Percentiles rank a stretch among this genome's conserved stretches.
Evolutionary conservation across 2,797 vertebrate species (phyloP).

Genomic region (Potorous gilbertii): DNA sequence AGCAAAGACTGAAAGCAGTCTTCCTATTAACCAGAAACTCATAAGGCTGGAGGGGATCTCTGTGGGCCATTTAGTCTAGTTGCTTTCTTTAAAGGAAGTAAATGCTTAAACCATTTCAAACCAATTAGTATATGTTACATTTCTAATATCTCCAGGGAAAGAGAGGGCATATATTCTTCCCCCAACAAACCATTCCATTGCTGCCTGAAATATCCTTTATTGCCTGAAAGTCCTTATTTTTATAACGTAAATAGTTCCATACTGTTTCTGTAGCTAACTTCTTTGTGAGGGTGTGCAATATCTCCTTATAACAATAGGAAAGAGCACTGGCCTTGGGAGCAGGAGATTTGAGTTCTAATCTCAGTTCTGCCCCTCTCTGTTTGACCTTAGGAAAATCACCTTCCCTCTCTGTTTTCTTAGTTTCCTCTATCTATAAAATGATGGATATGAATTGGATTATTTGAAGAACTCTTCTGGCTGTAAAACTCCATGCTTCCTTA

Average conservation of each 20-base stretch:
- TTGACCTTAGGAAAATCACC: not conserved
- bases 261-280: not conserved
- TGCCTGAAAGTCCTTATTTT: not conserved
- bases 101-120: not conserved
- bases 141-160: not conserved
- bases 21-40: not conserved
- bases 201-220: not conserved
- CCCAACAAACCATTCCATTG: not conserved
- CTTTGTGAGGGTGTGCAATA: not conserved
- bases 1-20: not conserved
- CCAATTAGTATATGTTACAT: not conserved
- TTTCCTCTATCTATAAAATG: not conserved
- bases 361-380: not conserved
- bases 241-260: not conserved
- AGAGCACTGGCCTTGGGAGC: not conserved
- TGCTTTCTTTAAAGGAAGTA: conserved; percentile 8
- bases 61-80: not conserved
- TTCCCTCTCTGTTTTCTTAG: not conserved
- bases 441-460: conserved; percentile 20
- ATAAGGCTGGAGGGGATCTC: not conserved
- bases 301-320: not conserved
- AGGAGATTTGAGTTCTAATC: not conserved
- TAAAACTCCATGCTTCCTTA: not conserved
- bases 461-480: not conserved
- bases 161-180: conserved; percentile 28